Evolutionary conservation across 2,888 invertebrate species (phyloP), one percentile per base, ranked within the genome.

Genomic region (Coleophora flavipennella): DNA sequence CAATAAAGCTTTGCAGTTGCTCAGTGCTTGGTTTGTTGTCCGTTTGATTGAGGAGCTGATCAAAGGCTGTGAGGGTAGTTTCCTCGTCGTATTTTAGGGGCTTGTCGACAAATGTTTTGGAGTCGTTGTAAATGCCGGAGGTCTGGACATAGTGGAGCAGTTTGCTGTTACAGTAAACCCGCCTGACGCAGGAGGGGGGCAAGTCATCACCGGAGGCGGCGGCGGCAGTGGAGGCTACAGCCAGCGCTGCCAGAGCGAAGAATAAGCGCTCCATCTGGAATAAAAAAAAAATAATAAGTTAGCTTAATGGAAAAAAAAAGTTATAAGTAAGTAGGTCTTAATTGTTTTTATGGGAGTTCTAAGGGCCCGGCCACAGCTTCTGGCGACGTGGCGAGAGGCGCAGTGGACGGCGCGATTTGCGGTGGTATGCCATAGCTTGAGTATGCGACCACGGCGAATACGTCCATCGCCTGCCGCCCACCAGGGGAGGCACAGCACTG

Each of bases 21-120:
- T 77, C 71, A 33, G 58, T 64, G 0, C 74, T 67, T 0, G 89
- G 90, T 9, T 76, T 58, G 6, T 78, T 56, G 20, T 80, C 69
- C 0, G 81, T 81, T 3, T 68, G 49, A n/a, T 80, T 67, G 61
- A 90, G 86, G 29, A 92, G 72, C 11, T 61, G 53, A 0, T 86
- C 67, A 56, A 91, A 92, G 31, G 83, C 85, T 7, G 57, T 49
- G 13, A 91, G 66, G 0, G 89, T 89, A 39, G 73, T 77, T 44
- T 86, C 80, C 45, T 89, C 87, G 34, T 89, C 78, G 28, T 78
- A 62, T 42, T 85, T 87, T 71, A 94, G 84, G 48, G 89, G 88
- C 74, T 91, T 88, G 62, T 95, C 94, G 10, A 95, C 94, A 70
- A 94, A 95, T 0, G 91, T 89, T 67, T 95, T 95, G 27, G 93